Evolutionary conservation across 2,113 vertebrate genomes (phyloP).

Genomic region (Columbina picui): DNA sequence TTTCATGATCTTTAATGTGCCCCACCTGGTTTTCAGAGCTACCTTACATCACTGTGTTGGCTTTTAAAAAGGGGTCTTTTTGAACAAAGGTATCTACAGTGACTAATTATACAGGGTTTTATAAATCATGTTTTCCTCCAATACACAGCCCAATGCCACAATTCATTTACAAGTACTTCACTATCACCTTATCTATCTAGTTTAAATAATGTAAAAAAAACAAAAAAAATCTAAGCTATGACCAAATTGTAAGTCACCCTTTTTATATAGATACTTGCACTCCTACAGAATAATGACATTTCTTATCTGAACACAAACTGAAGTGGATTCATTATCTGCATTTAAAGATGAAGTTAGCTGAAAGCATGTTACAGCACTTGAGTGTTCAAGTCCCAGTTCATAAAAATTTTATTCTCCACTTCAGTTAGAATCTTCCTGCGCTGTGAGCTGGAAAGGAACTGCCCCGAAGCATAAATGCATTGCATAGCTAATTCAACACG

Average conservation of each 20-base stretch:
- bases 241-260: not conserved
- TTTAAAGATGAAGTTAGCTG: conserved; percentile 57
- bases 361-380: conserved; percentile 50
- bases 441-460: conserved; percentile 20
- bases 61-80: not conserved
- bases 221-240: not conserved
- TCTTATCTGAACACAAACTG: conserved; percentile 19
- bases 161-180: not conserved
- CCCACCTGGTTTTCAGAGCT: not conserved
- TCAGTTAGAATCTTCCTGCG: conserved; percentile 4
- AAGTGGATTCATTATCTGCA: conserved; percentile 54
- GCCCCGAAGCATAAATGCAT: not conserved
- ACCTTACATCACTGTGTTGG: not conserved
- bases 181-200: not conserved
- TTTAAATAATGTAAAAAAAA: not conserved
- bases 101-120: not conserved
- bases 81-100: not conserved
- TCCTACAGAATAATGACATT: not conserved
- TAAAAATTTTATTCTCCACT: conserved; percentile 59
- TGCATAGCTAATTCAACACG: conserved; percentile 11
- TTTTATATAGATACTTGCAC: not conserved
- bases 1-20: not conserved
- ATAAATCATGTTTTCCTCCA: not conserved
- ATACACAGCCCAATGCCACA: not conserved
- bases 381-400: conserved; percentile 49